phyloP scores from a whole-genome alignment of 2,797 vertebrate genomes.

The Pseudomugil tenellus region DNA sequence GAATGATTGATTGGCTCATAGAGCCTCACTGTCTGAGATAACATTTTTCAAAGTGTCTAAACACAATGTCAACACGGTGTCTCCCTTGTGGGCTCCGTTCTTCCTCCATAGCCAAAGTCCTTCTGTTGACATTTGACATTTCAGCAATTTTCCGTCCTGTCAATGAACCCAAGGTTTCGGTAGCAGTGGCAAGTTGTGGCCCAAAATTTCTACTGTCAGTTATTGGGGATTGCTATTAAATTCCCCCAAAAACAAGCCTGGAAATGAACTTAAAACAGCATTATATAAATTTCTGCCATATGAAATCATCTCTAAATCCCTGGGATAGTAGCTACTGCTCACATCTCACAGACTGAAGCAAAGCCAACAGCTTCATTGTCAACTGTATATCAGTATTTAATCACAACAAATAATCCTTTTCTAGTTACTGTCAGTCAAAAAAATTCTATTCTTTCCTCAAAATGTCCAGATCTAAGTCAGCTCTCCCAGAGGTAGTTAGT shows the following conservation, averaged over 20 bases:
- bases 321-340: slow-evolving; percentile 18
- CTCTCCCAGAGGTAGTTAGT: slow-evolving; percentile 72
- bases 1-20: slow-evolving; percentile 75
- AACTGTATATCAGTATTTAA: slow-evolving; percentile 62
- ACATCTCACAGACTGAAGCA: slow-evolving; percentile 26
- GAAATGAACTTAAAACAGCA: slow-evolving; percentile 35
- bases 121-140: slow-evolving; percentile 62
- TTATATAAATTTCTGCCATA: slow-evolving; percentile 22
- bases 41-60: slow-evolving; percentile 78
- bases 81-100: slow-evolving; percentile 61
- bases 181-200: slow-evolving; percentile 50
- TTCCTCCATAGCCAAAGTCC: slow-evolving; percentile 64
- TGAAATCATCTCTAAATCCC: slow-evolving; percentile 33
- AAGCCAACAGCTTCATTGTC: slow-evolving; percentile 55
- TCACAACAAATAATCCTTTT: slow-evolving; percentile 65
- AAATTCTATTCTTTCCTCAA: slow-evolving; percentile 33
- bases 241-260: slow-evolving; percentile 29
- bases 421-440: slow-evolving; percentile 68
- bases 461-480: slow-evolving; percentile 43
- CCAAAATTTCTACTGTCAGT: slow-evolving; percentile 50
- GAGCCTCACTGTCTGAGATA: slow-evolving; percentile 73
- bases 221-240: slow-evolving; percentile 41
- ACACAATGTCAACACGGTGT: slow-evolving; percentile 74
- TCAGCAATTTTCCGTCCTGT: slow-evolving; percentile 53
- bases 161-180: slow-evolving; percentile 43